Conservation (phyloP, 1,140 invertebrate genomes). For the Eubasilissa regina region DNA sequence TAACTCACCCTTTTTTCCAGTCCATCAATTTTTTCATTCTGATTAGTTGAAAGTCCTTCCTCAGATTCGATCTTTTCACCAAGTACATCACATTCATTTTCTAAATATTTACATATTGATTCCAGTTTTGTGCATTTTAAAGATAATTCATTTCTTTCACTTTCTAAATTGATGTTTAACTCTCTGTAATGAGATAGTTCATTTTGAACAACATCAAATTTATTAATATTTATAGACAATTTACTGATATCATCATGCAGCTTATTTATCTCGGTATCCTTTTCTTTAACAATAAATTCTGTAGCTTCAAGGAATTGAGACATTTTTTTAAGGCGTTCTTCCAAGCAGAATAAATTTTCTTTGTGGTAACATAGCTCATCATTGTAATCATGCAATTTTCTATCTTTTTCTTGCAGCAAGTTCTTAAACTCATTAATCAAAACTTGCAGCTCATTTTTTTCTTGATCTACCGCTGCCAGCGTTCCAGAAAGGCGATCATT, state of each 20-base stretch:
- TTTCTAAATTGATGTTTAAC: too few species aligned
- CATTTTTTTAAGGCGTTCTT: constrained; percentile 45
- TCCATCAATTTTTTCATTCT: too few species aligned
- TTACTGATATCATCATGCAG: neutral
- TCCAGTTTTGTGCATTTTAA: too few species aligned
- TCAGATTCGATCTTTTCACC: too few species aligned
- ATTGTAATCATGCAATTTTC: constrained; percentile 55
- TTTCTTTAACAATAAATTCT: constrained; percentile 54
- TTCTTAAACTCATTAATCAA: constrained; percentile 44
- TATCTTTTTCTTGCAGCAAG: constrained; percentile 22
- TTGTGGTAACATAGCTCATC: constrained; percentile 65
- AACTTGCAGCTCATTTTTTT: constrained; percentile 53
- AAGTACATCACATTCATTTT: too few species aligned
- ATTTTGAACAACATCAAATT: too few species aligned
- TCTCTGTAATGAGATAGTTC: too few species aligned
- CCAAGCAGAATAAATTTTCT: constrained; percentile 29
- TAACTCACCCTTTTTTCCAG: too few species aligned
- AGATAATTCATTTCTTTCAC: too few species aligned
- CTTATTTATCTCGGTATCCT: constrained; percentile 42
- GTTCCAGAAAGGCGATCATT: constrained; percentile 54
- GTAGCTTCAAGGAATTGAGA: constrained; percentile 54
- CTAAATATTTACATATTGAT: too few species aligned
- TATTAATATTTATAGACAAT: neutral
- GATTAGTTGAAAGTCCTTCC: too few species aligned
- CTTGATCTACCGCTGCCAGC: constrained; percentile 51